These are phyloP conservation scores for Drosophila littoralis DNA, from an alignment of 1,140 invertebrate species.

Conservation along the genomic window DNA sequence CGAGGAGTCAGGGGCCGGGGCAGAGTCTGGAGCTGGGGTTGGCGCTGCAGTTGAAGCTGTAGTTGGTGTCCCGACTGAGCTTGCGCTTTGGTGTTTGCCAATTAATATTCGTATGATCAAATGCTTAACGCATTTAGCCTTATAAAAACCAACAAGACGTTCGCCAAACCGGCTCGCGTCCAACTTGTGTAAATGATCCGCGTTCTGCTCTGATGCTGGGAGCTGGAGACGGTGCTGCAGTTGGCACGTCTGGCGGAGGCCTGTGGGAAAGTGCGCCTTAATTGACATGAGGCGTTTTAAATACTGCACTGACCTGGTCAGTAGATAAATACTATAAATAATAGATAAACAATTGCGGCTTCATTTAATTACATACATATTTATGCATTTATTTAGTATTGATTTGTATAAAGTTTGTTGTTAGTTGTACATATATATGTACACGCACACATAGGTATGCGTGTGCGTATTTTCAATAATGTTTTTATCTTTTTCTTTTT, in stretches of 20 bases:
- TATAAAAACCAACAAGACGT: conserved; percentile 77
- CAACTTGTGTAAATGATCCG: conserved; percentile 77
- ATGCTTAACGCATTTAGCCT: conserved; percentile 82
- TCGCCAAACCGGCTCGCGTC: conserved; percentile 71
- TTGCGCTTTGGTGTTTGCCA: conserved; percentile 75
- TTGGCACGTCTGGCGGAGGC: conserved; percentile 15
- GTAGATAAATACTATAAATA: conserved; percentile 1
- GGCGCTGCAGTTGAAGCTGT: neutral
- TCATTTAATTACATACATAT: conserved; percentile 65
- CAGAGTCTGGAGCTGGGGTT: neutral
- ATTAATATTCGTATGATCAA: conserved; percentile 83
- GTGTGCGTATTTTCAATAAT: conserved; percentile 49
- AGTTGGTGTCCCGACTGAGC: conserved; percentile 31
- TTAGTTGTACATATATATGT: conserved; percentile 39
- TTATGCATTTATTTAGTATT: conserved; percentile 76
- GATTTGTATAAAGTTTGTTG: conserved; percentile 39
- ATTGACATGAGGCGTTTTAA: conserved; percentile 70
- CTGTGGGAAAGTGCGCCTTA: conserved; percentile 74
- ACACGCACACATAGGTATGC: conserved; percentile 8
- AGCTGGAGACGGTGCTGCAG: neutral
- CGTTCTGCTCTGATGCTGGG: conserved; percentile 28
- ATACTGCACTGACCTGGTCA: conserved; percentile 45
- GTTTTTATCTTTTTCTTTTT: conserved; percentile 19
- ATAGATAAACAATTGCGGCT: conserved; percentile 49
- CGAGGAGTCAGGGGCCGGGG: neutral